Evolutionary conservation across 30 jellyfish, hydroid and myxozoan species (phyloP), one percentile per base, ranked within the genome.

Genomic region (Pelagia noctiluca): DNA sequence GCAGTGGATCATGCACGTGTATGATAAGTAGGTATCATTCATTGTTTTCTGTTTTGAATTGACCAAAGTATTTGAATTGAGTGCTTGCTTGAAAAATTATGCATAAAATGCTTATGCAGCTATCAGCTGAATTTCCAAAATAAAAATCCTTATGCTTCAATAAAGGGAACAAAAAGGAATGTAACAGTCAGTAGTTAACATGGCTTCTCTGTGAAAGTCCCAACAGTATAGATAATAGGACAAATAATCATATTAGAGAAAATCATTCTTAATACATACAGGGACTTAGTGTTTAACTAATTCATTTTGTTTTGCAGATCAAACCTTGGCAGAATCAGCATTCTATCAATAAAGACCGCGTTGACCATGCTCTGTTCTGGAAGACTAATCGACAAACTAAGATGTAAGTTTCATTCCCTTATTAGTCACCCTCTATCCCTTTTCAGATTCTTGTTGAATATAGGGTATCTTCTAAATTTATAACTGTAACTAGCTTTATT

Each of bases 1-100:
- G 0, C 97, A 93, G 48, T 93, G 99, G 99, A 82, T 93, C 12
- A 82, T 93, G 97, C 99, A 88, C 78, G 96, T 93, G 1, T 93
- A 87, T 78, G 99, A 88, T 32, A 83, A 87, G 99, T 93, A 30
- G 25, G 86, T 30, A n/a, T 35, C n/a, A n/a, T n/a, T n/a, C n/a
- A n/a, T n/a, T n/a, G n/a, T n/a, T n/a, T n/a, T n/a, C n/a, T n/a
- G n/a, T n/a, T n/a, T n/a, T n/a, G n/a, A n/a, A 24, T 48, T 54
- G 22, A 19, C 11, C 5, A 69, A 24, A 23, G 11, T 37, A 12
- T 4, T n/a, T 2, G 24, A 65, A 19, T 19, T 35, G 30, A 30
- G 30, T 7, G 30, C 79, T 21, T 5, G 21, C 79, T 4, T 8
- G 4, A 7, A 66, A 19, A 19, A 30, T 10, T 35, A 5, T 35